Evolutionary conservation across 2,797 vertebrate genomes (phyloP).

Genomic region (Enteromius unitaeniatus): DNA sequence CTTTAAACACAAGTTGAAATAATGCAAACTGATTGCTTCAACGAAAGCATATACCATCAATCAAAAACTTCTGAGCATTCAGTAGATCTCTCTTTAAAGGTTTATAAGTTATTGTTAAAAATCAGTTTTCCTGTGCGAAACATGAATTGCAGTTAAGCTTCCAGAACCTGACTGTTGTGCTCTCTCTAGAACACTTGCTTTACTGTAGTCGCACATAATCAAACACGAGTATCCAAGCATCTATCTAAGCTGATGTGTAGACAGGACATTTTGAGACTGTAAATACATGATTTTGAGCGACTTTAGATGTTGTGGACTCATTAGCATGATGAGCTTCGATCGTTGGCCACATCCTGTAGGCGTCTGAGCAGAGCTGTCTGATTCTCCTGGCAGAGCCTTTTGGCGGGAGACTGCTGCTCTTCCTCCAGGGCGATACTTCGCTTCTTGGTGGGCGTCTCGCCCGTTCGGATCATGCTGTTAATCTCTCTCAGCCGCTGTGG

Average conservation of each 20-base stretch:
- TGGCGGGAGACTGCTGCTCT: constrained; percentile 83
- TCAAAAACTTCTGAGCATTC: background rate
- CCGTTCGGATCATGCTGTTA: constrained; percentile 93
- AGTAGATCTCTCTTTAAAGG: background rate
- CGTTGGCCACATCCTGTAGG: constrained; percentile 92
- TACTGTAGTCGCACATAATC: background rate
- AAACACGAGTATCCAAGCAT: background rate
- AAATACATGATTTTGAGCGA: background rate
- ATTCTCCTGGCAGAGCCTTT: constrained; percentile 89
- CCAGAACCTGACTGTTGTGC: background rate
- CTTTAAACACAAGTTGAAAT: background rate
- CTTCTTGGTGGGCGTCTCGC: constrained; percentile 91
- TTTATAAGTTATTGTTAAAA: background rate
- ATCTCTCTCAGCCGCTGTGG: constrained; percentile 90
- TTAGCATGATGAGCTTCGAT: constrained; percentile 88
- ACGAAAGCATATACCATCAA: background rate
- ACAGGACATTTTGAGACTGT: background rate
- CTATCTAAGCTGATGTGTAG: background rate
- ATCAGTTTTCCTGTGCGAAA: background rate
- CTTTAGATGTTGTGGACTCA: background rate
- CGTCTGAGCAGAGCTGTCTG: constrained; percentile 87
- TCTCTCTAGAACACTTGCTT: background rate
- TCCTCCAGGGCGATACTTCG: constrained; percentile 87
- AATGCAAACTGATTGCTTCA: background rate
- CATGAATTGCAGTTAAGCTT: background rate